Base-by-base conservation (phyloP, 2,797 vertebrate species). In the Streptopelia turtur region DNA sequence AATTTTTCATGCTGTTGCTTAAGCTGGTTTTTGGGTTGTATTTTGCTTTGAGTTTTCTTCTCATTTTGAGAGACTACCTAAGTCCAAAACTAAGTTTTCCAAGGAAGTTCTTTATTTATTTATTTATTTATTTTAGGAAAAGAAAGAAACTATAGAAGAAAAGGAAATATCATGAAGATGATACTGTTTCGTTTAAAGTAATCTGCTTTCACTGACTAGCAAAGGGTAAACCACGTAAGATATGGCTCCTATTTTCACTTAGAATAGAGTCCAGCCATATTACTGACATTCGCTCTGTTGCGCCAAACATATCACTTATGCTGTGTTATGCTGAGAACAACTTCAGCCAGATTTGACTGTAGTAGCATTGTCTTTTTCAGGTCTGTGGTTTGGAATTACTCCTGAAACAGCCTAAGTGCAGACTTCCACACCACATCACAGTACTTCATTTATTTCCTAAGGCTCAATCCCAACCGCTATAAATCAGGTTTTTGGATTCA, bases 381-480 rank as follows among this genome's bases (percentile, higher is more conserved):
- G 90, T 93, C 82, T 95, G 96, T 91, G 94, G 95, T 93, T 97
- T 97, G 94, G 95, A 96, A 65, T 72, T 55, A 65, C 27, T 96
- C 96, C 95, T 92, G 92, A 96, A 96, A 93, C 69, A 92, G 90
- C 69, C 0, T 9, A 92, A 90, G 68, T 86, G 92, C 82, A 97
- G 91, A 86, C 89, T 95, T 94, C 87, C 74, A 93, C 24, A 92
- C 96, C 95, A 97, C 95, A 96, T 97, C 92, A 96, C 45, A 96
- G 93, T 74, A 84, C 37, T 94, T 81, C 80, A 85, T 86, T 90
- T 90, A 94, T 96, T 96, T 97, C 94, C 93, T 80, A 95, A 85
- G 70, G 90, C n/a, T 55, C 50, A 88, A 92, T 63, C 83, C 93
- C 89, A 95, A 90, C 53, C 89, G 76, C 20, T 91, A 81, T 95